Evolutionary conservation across 2,113 vertebrate genomes (phyloP), one percentile per base, ranked within the genome.

Genomic region (Zapus hudsonius): DNA sequence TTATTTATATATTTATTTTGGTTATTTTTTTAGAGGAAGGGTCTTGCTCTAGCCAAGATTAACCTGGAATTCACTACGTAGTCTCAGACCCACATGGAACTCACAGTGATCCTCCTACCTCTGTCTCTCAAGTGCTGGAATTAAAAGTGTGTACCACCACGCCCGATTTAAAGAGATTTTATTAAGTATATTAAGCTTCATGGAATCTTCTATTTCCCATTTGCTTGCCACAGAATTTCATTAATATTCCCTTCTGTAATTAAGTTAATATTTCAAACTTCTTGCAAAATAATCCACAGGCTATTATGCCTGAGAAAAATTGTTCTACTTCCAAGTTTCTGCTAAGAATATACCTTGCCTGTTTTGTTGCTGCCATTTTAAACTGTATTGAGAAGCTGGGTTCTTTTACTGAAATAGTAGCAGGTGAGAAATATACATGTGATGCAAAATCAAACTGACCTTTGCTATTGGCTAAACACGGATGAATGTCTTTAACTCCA

Each of bases 191-290:
- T 94, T 70, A 94, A 96, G 72, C 91, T 92, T 95, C 76, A 0
- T 74, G 73, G 89, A 22, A 85, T 89, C 91, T 96, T 96, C 94
- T 95, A 79, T 84, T 95, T 97, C 89, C 94, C 91, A 87, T 97
- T 97, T 97, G 87, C 96, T 74, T 97, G 81, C 17, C 63, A 78
- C 63, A 85, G 52, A 82, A 67, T 44, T 94, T 96, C 69, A 74
- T 96, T 97, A 97, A 95, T 94, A 95, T 93, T 96, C 81, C 94
- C 80, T 17, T 44, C 31, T 95, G 66, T 96, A 90, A 95, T 96
- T 96, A 93, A 96, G 92, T 92, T 94, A 94, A 44, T 89, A 89
- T 83, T 96, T 95, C 82, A 75, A 95, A 96, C 84, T 84, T 72
- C 70, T 81, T 89, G 57, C 5, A 88, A 81, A 88, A 80, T 94